Evolutionary conservation across 2,113 vertebrate genomes (phyloP).

Genomic region (Trematocara zebra): DNA sequence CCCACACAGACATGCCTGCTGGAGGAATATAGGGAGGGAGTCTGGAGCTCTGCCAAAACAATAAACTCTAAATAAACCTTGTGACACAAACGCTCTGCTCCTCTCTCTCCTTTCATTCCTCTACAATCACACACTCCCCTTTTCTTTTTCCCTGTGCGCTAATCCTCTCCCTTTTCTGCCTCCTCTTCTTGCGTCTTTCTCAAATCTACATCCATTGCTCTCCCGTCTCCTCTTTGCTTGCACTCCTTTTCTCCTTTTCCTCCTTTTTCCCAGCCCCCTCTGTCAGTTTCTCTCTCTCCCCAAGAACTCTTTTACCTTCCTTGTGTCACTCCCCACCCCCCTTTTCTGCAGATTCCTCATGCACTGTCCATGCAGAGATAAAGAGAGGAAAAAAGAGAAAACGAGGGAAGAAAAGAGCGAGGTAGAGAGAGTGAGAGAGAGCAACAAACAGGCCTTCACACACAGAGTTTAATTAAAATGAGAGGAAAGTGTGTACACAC

Average conservation of each 20-base stretch:
- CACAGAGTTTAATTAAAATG: constrained; percentile 43
- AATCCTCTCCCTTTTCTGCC: not conserved
- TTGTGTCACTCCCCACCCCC: not conserved
- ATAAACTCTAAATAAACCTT: constrained; percentile 53
- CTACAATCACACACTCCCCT: not conserved
- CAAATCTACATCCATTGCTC: not conserved
- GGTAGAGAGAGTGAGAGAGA: not conserved
- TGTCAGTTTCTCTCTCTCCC: not conserved
- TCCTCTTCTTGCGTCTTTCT: not conserved
- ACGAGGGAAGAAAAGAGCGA: not conserved
- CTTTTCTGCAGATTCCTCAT: not conserved
- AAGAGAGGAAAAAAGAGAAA: not conserved
- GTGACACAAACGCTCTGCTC: constrained; percentile 19
- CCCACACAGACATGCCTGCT: not conserved
- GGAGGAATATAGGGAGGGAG: not conserved
- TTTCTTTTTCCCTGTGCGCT: constrained; percentile 1
- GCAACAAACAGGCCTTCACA: not conserved
- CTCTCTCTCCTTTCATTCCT: constrained; percentile 16
- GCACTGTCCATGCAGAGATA: not conserved
- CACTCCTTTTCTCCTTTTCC: not conserved
- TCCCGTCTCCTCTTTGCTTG: not conserved
- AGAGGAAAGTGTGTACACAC: constrained; percentile 10
- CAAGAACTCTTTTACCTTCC: not conserved
- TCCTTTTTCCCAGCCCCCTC: not conserved
- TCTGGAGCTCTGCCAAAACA: constrained; percentile 44